Evolutionary conservation across 1,140 invertebrate species (phyloP), one percentile per base, ranked within the genome.

Genomic region (Hirudo medicinalis): DNA sequence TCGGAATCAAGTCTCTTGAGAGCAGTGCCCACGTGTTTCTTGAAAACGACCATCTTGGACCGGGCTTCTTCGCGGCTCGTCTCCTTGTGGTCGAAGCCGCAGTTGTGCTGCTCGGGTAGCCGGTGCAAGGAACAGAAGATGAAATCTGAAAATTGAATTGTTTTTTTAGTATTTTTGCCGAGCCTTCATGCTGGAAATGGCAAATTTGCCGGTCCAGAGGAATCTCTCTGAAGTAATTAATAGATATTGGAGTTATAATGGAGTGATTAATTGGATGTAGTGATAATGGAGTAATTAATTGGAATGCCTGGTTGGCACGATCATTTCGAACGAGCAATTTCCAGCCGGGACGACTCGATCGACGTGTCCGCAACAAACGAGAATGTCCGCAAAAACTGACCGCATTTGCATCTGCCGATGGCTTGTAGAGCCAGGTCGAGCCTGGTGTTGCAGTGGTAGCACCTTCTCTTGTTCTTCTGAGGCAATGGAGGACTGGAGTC

Each of bases 81-180:
- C 19, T 70, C 53, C 53, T 70, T 70, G 69, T 70, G 53, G 22
- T 70, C 69, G 40, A 70, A 70, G n/a, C 36, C 53, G 49, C 69
- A 70, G 53, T 54, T n/a, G 69, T 70, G 69, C 40, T 70, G 69
- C 22, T 70, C 69, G 6, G 69, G 69, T 17, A 70, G 53, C n/a
- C 69, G 36, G 22, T 70, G 69, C n/a, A 70, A 49, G n/a, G 69
- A 36, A 22, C 69, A 70, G 53, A 70, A 70, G 20, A 70, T 27
- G 53, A n/a, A 49, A 54, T 70, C 69, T 70, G 40, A 22, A 70
- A 54, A 36, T 49, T 13, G 1, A 15, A 17, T 49, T 13, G 15
- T 49, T 8, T 49, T 8, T 17, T 49, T 5, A 13, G 43, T n/a
- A n/a, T 5, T 15, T 49, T 49, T 49, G 9, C 43, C 43, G 0